Percentiles rank a stretch among this genome's conserved stretches.
These are phyloP conservation scores for Mya arenaria DNA, from an alignment of 1,140 invertebrate species.

Conservation along the genomic window DNA sequence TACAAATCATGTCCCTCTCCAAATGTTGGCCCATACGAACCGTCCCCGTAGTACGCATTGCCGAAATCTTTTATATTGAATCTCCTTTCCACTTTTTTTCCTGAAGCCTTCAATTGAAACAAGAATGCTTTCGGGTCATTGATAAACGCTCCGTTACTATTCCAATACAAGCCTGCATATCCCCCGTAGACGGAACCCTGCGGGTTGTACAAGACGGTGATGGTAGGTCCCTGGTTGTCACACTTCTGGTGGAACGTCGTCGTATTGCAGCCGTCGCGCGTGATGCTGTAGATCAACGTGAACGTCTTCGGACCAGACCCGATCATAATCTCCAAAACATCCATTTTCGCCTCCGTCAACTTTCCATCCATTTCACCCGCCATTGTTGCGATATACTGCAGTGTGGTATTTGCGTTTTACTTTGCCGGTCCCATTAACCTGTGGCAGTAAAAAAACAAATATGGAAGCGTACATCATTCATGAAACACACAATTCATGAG, in stretches of 20 bases:
- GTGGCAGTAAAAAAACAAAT: too few relatives aligned
- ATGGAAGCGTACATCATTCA: too few relatives aligned
- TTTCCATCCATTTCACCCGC: conserved; percentile 11
- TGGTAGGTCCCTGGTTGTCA: conserved; percentile 55
- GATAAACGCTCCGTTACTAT: conserved; percentile 23
- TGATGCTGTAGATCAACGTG: conserved; percentile 49
- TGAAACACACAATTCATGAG: too few relatives aligned
- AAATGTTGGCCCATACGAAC: neutral
- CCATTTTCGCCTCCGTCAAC: neutral
- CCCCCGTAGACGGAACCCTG: conserved; percentile 57
- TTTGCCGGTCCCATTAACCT: too few relatives aligned
- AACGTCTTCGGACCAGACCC: conserved; percentile 20
- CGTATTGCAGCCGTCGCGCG: conserved; percentile 41
- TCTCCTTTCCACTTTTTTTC: neutral
- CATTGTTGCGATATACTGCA: too few relatives aligned
- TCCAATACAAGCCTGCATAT: conserved; percentile 40
- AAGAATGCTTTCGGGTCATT: too few relatives aligned
- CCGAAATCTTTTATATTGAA: neutral
- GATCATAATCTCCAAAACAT: conserved; percentile 23
- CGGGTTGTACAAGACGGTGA: conserved; percentile 56
- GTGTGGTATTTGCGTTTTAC: too few relatives aligned
- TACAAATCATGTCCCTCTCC: neutral
- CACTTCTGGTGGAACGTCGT: conserved; percentile 57
- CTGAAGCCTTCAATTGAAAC: neutral
- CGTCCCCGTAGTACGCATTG: neutral